A percentile compares a stretch with the other conserved stretches of the same genome.
These are phyloP conservation scores for Phyllostomus hastatus DNA, from an alignment of 2,113 vertebrate genomes.

Conservation along the genomic window DNA sequence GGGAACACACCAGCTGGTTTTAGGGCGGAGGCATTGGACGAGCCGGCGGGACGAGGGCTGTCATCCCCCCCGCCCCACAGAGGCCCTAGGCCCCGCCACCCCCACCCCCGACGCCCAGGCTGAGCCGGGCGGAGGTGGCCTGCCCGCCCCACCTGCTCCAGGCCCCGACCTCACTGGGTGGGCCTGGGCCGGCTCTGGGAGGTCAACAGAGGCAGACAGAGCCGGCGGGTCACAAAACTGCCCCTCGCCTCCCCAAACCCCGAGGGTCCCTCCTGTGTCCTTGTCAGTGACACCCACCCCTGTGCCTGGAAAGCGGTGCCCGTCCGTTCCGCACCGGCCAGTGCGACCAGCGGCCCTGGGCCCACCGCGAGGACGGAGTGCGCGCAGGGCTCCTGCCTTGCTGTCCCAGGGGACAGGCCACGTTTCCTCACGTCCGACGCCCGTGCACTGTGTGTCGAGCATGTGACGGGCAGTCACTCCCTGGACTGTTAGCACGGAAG, in stretches of 20 bases:
- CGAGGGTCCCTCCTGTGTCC: not conserved
- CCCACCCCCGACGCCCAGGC: not conserved
- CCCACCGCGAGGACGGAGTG: not conserved
- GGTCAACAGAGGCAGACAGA: not conserved
- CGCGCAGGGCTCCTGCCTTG: not conserved
- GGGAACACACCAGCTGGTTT: not conserved
- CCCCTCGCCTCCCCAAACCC: not conserved
- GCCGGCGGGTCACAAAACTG: not conserved
- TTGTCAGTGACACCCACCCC: not conserved
- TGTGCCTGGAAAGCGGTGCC: not conserved
- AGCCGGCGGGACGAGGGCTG: not conserved
- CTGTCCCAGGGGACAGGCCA: not conserved
- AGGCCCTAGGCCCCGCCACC: not conserved
- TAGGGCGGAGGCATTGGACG: not conserved
- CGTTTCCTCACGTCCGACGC: not conserved
- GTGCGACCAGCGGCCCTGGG: not conserved
- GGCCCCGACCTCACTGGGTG: not conserved
- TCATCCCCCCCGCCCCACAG: not conserved
- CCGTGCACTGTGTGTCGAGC: not conserved
- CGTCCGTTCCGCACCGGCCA: not conserved
- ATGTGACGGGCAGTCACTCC: not conserved
- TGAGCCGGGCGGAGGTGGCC: not conserved
- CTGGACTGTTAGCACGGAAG: not conserved
- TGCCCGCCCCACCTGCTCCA: rapidly evolving
- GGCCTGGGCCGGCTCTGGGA: not conserved